These are phyloP conservation scores for Helobdella robusta DNA, from an alignment of 2,888 invertebrate species.

Conservation along the genomic window DNA sequence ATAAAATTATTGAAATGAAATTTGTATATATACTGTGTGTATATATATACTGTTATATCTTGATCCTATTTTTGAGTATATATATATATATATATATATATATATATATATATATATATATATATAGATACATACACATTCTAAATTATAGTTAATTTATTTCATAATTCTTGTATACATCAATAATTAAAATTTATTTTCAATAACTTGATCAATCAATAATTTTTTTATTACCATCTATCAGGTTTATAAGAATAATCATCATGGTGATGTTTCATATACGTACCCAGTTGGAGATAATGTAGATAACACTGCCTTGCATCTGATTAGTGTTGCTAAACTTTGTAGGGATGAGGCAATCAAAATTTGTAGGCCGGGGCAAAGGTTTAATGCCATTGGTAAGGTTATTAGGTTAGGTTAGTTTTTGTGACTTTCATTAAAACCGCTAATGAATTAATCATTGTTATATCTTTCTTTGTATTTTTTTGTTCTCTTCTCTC, in stretches of 20 bases:
- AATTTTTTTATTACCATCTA: background rate
- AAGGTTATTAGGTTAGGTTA: conserved; percentile 42
- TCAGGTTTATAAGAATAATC: conserved; percentile 92
- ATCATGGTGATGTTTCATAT: conserved; percentile 95
- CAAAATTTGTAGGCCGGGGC: conserved; percentile 54
- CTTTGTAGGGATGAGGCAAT: conserved; percentile 61
- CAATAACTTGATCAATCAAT: background rate
- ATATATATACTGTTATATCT: no score
- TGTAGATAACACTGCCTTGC: conserved; percentile 62
- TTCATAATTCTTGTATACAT: no score
- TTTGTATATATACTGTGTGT: no score
- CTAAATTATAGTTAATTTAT: no score
- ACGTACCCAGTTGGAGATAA: conserved; percentile 81
- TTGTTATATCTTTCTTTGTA: background rate
- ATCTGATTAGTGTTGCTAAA: conserved; percentile 63
- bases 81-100: no score
- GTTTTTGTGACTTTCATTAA: no score
- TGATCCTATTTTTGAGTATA: no score
- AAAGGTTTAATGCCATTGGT: conserved; percentile 50
- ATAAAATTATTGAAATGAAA: no score
- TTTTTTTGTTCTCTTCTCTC: background rate
- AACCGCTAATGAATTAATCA: background rate
- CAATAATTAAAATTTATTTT: background rate
- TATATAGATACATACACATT: no score
- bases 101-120: no score